Evolutionary conservation across 1,140 invertebrate genomes (phyloP), one percentile per base, ranked within the genome.

Genomic region (Drosophila auraria): DNA sequence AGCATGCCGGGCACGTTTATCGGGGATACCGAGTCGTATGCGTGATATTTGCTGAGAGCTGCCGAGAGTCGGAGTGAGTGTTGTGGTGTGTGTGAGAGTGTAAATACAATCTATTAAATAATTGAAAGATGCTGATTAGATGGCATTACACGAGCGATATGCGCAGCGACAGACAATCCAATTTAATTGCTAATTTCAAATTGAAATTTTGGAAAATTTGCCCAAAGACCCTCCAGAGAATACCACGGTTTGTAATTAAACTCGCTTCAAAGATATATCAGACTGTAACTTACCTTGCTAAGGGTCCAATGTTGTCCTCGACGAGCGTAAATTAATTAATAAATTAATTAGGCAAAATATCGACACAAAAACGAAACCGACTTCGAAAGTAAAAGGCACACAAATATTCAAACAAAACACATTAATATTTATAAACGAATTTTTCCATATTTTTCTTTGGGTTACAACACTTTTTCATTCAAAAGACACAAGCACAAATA

Each of bases 71-170:
- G 36, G 36, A 25, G 36, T 25, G 33, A 25, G 36, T 11, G 54
- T 15, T 2, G 3, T 40, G 36, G 51, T 3, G 65, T 30, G 47
- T 69, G 27, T 17, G 36, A 25, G 58, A 17, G 69, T 66, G 73
- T 76, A 76, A 76, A 75, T 75, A 65, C 27, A 56, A 56, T 17
- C 51, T 30, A 70, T 78, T 62, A 70, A 63, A 78, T 78, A 78
- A 78, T 78, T 44, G 74, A 78, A 78, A 78, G 75, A 78, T 69
- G 44, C 57, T 50, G 74, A 75, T 74, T 78, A 61, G 74, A 78
- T 70, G 30, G 33, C 63, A 53, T 45, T 51, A 62, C 20, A 57
- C 27, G 23, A 30, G 50, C 23, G 25, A 49, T 51, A 49, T 45
- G 25, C 40, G 11, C 3, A 11, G 9, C 9, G 30, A 42, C 47